Conservation (phyloP, 2,113 vertebrate genomes). For the Tinamus guttatus region DNA sequence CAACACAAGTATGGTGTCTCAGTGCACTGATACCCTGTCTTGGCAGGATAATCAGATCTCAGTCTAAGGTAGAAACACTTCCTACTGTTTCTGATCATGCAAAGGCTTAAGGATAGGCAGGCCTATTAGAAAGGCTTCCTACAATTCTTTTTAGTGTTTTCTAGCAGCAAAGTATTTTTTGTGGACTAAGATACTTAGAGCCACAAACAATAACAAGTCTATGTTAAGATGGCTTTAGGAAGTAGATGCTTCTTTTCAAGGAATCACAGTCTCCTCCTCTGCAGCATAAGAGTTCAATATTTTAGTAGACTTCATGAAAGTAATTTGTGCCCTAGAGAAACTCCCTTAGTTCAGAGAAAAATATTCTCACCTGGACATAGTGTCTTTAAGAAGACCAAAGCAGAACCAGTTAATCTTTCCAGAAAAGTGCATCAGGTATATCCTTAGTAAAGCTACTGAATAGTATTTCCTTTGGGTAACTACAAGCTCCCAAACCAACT, state of each 20-base stretch:
- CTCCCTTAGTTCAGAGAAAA: neutral
- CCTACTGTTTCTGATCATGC: neutral
- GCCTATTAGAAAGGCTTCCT: neutral
- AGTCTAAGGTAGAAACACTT: neutral
- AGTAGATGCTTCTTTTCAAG: neutral
- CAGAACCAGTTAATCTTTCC: neutral
- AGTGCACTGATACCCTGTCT: neutral
- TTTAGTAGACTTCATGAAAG: neutral
- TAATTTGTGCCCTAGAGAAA: neutral
- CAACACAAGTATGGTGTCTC: neutral
- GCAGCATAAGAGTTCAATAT: neutral
- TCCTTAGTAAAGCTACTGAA: neutral
- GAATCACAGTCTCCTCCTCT: neutral
- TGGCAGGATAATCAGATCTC: accelerated
- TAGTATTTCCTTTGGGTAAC: neutral
- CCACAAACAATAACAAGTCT: neutral
- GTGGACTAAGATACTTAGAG: neutral
- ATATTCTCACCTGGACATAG: neutral
- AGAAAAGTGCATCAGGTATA: neutral
- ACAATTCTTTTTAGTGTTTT: neutral
- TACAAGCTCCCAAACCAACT: neutral
- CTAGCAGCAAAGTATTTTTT: neutral
- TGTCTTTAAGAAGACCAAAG: neutral
- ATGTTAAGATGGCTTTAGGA: neutral
- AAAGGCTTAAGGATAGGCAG: neutral